Conservation (phyloP, 2,888 invertebrate species). For the Amphipoea lucens region DNA sequence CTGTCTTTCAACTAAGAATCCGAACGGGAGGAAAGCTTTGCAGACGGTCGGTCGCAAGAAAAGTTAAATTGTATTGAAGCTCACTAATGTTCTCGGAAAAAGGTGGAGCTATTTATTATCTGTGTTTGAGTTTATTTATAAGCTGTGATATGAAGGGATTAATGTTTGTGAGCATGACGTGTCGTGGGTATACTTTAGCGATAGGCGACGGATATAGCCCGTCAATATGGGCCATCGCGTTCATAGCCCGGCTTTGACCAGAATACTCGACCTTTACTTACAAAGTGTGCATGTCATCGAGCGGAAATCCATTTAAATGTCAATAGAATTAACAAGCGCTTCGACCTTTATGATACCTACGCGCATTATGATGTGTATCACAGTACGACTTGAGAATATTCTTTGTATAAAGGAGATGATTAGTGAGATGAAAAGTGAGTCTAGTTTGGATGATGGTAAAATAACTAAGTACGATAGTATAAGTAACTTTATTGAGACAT, state of each 20-base stretch:
- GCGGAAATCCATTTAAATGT: constrained; percentile 47
- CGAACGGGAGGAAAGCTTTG: constrained; percentile 15
- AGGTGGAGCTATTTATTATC: constrained; percentile 39
- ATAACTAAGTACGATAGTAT: not conserved
- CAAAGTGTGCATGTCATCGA: constrained; percentile 46
- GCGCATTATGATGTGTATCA: constrained; percentile 22
- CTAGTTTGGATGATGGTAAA: not conserved
- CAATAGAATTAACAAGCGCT: constrained; percentile 42
- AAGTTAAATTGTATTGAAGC: constrained; percentile 54
- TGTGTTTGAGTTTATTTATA: constrained; percentile 65
- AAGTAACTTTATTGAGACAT: not conserved
- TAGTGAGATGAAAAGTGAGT: not conserved
- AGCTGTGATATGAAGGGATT: constrained; percentile 56
- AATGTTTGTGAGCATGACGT: constrained; percentile 57
- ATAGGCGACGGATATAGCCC: constrained; percentile 72
- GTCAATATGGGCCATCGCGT: constrained; percentile 65
- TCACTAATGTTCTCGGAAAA: constrained; percentile 40
- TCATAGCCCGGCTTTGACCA: constrained; percentile 69
- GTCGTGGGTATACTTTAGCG: constrained; percentile 57
- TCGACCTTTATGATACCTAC: constrained; percentile 46
- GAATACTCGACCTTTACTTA: constrained; percentile 66
- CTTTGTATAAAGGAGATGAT: not conserved
- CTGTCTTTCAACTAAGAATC: constrained; percentile 43
- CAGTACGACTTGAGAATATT: constrained; percentile 15
- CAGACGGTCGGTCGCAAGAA: constrained; percentile 35